Percentiles rank a stretch among this genome's conserved stretches.
These are phyloP conservation scores for Herminia tarsipennalis DNA, from an alignment of 2,888 invertebrate genomes.

Conservation along the genomic window DNA sequence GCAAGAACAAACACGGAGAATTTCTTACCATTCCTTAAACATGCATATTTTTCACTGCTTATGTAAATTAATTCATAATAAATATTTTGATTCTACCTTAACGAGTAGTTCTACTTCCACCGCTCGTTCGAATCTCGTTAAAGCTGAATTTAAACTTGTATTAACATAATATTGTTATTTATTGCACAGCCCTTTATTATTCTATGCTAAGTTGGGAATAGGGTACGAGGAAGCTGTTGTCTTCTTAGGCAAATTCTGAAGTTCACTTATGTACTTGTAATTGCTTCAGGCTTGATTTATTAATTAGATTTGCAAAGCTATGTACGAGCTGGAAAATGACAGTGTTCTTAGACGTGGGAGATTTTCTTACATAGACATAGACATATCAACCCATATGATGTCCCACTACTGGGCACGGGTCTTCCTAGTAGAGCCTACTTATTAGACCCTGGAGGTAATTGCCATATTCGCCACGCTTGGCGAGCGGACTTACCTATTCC, in stretches of 20 bases:
- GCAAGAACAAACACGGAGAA: constrained; percentile 36
- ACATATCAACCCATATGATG: no score
- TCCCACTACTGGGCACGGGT: no score
- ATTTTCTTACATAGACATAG: no score
- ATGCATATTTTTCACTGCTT: constrained; percentile 72
- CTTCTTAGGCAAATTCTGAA: constrained; percentile 1
- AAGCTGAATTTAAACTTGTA: constrained; percentile 67
- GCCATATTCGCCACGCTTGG: no score
- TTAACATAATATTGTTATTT: constrained; percentile 80
- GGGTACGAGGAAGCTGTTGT: constrained; percentile 8
- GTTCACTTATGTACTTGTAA: no score
- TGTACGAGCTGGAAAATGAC: no score
- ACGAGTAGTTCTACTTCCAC: constrained; percentile 73
- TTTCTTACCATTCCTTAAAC: constrained; percentile 47
- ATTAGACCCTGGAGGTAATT: no score
- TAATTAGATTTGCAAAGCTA: no score
- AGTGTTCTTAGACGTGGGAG: no score
- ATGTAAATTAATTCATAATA: constrained; percentile 82
- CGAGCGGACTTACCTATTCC: no score
- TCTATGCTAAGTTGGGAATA: constrained; percentile 41
- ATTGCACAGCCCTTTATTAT: constrained; percentile 63
- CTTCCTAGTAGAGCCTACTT: no score
- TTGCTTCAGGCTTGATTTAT: no score
- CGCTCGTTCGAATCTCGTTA: constrained; percentile 74
- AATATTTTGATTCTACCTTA: constrained; percentile 80